These are phyloP conservation scores for Taenioides sp. DNA, from an alignment of 2,797 vertebrate genomes.

Conservation along the genomic window DNA sequence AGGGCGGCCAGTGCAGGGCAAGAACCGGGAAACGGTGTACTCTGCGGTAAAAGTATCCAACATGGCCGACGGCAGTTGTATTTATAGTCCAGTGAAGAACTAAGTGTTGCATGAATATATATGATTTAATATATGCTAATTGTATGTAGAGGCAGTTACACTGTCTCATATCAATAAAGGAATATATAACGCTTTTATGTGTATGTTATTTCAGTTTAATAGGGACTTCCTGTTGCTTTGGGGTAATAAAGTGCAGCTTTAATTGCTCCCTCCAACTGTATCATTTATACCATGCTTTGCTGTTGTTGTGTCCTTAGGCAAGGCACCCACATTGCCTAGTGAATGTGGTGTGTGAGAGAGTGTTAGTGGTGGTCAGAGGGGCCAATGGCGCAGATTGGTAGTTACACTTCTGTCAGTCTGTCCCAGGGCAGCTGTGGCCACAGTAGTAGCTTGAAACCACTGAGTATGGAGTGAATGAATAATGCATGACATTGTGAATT, in stretches of 20 bases:
- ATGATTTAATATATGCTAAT: background rate
- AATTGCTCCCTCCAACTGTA: background rate
- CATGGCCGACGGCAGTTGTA: constrained; percentile 1
- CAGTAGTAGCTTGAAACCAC: too few species aligned
- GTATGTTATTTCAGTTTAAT: background rate
- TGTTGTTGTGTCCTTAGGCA: too few species aligned
- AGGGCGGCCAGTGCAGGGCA: background rate
- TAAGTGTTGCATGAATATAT: constrained; percentile 2
- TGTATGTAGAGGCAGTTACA: background rate
- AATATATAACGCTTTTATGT: background rate
- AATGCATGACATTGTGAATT: too few species aligned
- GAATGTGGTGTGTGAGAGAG: too few species aligned
- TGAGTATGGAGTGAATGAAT: too few species aligned
- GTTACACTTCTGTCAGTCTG: too few species aligned
- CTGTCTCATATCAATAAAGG: background rate
- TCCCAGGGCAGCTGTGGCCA: too few species aligned
- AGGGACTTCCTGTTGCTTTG: background rate
- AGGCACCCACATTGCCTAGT: too few species aligned
- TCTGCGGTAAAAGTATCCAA: constrained; percentile 28
- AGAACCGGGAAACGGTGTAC: constrained; percentile 20
- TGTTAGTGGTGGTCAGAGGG: too few species aligned
- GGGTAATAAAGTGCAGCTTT: background rate
- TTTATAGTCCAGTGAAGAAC: constrained; percentile 32
- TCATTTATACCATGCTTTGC: too few species aligned
- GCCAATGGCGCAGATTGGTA: too few species aligned